Conservation (phyloP, 2,888 invertebrate genomes). For the Orchesella flavescens region DNA sequence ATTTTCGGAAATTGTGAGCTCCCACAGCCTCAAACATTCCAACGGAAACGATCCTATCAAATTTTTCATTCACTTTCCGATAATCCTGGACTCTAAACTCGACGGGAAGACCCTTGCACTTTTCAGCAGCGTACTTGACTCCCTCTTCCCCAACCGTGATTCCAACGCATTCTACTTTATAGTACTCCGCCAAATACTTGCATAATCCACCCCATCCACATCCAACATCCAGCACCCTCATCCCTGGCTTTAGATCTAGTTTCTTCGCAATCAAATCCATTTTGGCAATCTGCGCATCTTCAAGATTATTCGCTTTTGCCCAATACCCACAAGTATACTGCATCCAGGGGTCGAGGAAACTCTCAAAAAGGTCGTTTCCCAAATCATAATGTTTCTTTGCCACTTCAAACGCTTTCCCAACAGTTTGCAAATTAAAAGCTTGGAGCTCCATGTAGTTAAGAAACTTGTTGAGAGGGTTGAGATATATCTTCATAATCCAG, state of each 20-base stretch:
- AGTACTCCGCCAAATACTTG: constrained; percentile 59
- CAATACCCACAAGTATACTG: constrained; percentile 52
- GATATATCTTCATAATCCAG: too few species aligned
- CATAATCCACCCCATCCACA: constrained; percentile 57
- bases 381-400: constrained; percentile 61
- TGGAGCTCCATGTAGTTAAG: constrained; percentile 25
- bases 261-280: constrained; percentile 60
- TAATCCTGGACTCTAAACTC: constrained; percentile 60
- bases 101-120: constrained; percentile 38
- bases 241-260: constrained; percentile 48
- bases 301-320: constrained; percentile 42
- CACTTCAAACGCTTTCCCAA: constrained; percentile 36
- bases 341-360: constrained; percentile 36
- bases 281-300: constrained; percentile 51
- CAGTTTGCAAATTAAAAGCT: constrained; percentile 21
- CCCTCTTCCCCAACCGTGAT: constrained; percentile 60
- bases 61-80: constrained; percentile 56
- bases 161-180: constrained; percentile 55
- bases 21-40: not conserved
- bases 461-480: too few species aligned
- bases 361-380: constrained; percentile 43
- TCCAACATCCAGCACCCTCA: constrained; percentile 48
- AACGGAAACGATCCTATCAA: constrained; percentile 57
- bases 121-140: constrained; percentile 34
- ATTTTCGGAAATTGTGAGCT: not conserved